Conservation (phyloP, 2,113 vertebrate genomes). For the Tachysurus fulvidraco region DNA sequence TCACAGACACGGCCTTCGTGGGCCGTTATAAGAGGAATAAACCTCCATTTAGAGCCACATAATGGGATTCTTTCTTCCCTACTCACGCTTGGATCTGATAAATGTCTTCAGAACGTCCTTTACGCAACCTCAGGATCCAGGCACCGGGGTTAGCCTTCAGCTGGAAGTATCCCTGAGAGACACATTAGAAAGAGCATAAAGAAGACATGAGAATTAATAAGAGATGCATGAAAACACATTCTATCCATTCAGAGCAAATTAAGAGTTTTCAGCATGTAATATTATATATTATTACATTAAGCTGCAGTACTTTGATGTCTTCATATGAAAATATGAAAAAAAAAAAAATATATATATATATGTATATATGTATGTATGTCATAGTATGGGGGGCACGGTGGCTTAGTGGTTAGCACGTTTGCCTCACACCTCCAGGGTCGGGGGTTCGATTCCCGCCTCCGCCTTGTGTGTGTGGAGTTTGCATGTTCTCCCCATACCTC, state of each 20-base stretch:
- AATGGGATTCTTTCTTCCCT: background rate
- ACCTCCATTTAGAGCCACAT: background rate
- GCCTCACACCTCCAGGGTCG: too few species aligned
- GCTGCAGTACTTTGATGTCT: background rate
- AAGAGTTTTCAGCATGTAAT: background rate
- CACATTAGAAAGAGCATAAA: background rate
- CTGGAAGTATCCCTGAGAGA: constrained; percentile 92
- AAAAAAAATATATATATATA: background rate
- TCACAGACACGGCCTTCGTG: background rate
- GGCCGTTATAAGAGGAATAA: background rate
- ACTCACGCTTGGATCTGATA: constrained; percentile 90
- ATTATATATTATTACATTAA: background rate
- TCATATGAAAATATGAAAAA: background rate
- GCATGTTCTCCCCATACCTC: too few species aligned
- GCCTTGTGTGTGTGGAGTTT: too few species aligned
- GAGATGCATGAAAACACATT: background rate
- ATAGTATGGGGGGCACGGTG: too few species aligned
- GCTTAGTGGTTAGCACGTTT: too few species aligned
- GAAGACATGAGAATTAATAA: background rate
- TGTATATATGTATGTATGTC: too few species aligned
- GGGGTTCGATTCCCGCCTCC: too few species aligned
- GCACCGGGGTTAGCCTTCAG: constrained; percentile 96
- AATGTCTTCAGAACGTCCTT: constrained; percentile 91
- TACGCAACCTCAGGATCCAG: constrained; percentile 86
- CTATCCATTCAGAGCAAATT: background rate